Evolutionary conservation across 2,888 invertebrate species (phyloP).

Genomic region (Troglohyphantes excavatus): DNA sequence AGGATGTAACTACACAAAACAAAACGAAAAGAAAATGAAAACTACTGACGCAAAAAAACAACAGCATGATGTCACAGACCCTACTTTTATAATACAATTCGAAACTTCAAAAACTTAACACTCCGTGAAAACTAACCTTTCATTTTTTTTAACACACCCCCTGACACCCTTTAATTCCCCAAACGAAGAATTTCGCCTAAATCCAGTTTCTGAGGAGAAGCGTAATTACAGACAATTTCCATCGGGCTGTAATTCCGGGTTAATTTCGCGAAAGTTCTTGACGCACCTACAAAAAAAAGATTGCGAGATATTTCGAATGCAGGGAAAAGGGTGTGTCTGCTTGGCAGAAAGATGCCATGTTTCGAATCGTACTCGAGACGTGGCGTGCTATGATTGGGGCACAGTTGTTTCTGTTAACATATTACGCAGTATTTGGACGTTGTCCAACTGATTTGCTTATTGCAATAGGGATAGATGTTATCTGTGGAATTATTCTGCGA

Average conservation of each 20-base stretch:
- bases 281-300: conserved; percentile 10
- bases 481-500: conserved; percentile 12
- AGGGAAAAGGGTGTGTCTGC: conserved; percentile 55
- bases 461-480: background rate
- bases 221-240: conserved; percentile 29
- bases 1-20: no score
- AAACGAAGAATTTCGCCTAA: background rate
- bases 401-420: conserved; percentile 56
- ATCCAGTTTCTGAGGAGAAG: background rate
- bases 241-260: conserved; percentile 14
- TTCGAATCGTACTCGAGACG: conserved; percentile 19
- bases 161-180: conserved; percentile 17
- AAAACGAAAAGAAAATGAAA: no score
- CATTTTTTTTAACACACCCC: background rate
- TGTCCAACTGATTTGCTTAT: conserved; percentile 44
- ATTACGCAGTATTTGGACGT: conserved; percentile 38
- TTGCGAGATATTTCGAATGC: background rate
- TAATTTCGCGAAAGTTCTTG: conserved; percentile 23
- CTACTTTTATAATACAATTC: no score
- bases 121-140: no score
- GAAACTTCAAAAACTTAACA: no score
- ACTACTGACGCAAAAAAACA: no score
- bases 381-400: conserved; percentile 48
- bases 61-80: no score
- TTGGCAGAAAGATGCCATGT: conserved; percentile 53